Base-by-base conservation (phyloP, 1,140 invertebrate species). In the Cylas formicarius region DNA sequence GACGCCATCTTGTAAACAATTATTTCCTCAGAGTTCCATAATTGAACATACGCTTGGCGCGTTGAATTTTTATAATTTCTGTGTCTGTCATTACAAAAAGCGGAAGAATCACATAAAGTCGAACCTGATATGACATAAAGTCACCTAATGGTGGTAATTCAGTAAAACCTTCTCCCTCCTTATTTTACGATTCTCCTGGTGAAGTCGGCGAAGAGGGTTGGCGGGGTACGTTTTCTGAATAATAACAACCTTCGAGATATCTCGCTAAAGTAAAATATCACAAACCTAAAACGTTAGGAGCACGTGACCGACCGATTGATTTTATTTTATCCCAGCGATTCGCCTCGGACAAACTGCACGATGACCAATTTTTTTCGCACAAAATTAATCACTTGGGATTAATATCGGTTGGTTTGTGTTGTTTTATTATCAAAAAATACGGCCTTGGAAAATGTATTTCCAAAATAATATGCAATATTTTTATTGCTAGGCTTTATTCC, bases 301-400 rank as follows among this genome's bases (percentile, higher is more conserved):
- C 62, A 62, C 62, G 62, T 64, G 62, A 63, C 62, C 53, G 44
- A 60, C 54, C 59, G 61, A 65, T 62, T 62, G 61, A 65, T 65
- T 63, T 65, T 62, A 62, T 62, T 64, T 60, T 61, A 60, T 58
- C 49, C 51, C 41, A 61, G 43, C 34, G 16, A 26, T 26, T 36
- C 20, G n/a, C 3, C 19, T 4, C n/a, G 17, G 34, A 36, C 34
- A 21, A 36, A 36, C 7, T 36, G 34, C 17, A 36, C 20, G 17
- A 34, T 18, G 3, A 4, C n/a, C n/a, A n/a, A n/a, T n/a, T n/a
- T n/a, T n/a, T n/a, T n/a, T n/a, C n/a, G n/a, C n/a, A n/a, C n/a
- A n/a, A n/a, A n/a, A n/a, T n/a, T n/a, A n/a, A n/a, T n/a, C n/a
- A n/a, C n/a, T n/a, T n/a, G n/a, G n/a, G n/a, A n/a, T n/a, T n/a